Percentiles rank a stretch among this genome's conserved stretches.
Evolutionary conservation across 2,888 invertebrate species (phyloP).

Genomic region (Chloroclysta siterata): DNA sequence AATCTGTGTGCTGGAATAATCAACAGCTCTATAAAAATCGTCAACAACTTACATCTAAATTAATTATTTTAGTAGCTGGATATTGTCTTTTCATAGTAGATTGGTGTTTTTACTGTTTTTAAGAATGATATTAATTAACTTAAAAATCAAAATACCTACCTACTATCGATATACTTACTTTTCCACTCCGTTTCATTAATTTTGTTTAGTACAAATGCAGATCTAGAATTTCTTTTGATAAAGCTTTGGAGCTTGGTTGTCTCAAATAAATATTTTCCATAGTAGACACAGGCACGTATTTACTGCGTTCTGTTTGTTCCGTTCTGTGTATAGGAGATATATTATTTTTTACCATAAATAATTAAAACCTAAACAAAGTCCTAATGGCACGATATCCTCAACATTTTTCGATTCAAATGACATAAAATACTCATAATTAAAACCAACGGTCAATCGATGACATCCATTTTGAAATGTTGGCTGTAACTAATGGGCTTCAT

Average conservation of each 20-base stretch:
- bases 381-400: constrained; percentile 27
- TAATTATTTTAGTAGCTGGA: constrained; percentile 21
- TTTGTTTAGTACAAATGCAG: too few relatives aligned
- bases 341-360: not conserved
- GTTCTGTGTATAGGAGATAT: too few relatives aligned
- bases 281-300: too few relatives aligned
- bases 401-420: not conserved
- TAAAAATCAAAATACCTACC: too few relatives aligned
- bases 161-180: not conserved
- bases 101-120: constrained; percentile 14
- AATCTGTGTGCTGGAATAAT: constrained; percentile 47
- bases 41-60: constrained; percentile 59
- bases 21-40: constrained; percentile 56
- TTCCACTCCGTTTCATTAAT: not conserved
- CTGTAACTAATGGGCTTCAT: constrained; percentile 74
- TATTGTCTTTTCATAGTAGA: constrained; percentile 37
- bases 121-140: not conserved
- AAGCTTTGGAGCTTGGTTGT: too few relatives aligned
- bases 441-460: constrained; percentile 67
- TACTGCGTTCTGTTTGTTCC: too few relatives aligned
- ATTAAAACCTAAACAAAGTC: not conserved
- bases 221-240: too few relatives aligned
- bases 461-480: constrained; percentile 74
- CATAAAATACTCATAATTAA: constrained; percentile 7
- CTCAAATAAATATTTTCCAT: too few relatives aligned